Evolutionary conservation across 1,140 invertebrate genomes (phyloP), one percentile per base, ranked within the genome.

Genomic region (Rhyacophila brunnea): DNA sequence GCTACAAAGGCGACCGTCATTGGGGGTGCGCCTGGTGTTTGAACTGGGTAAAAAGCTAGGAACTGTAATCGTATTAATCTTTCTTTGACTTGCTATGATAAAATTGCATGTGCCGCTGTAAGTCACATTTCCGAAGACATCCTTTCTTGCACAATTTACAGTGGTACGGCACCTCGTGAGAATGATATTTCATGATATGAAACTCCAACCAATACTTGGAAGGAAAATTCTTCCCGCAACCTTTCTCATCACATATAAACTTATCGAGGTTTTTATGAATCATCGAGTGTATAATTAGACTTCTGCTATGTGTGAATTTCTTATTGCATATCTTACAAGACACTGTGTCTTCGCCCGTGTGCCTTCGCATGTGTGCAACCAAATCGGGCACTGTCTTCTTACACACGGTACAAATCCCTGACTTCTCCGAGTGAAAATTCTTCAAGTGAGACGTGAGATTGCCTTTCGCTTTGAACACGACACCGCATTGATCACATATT

Each of bases 301-400:
- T 73, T 3, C 68, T 63, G 0, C 67, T 64, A 20, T 74, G 72
- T 0, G 69, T 68, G 48, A 75, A 79, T 6, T 52, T 40, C 36
- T 68, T 72, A 3, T 68, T 56, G 46, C 79, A 80, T 11, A 74
- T 59, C 13, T 71, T 71, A 71, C 88, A 90, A 40, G 84, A 77
- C 68, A 85, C 89, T 4, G 86, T 86, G 64, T 87, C 87, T 66
- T 88, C 86, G 1, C 86, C 85, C 0, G 86, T 87, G 62, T 89
- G 85, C 42, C 77, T 79, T 13, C 85, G 70, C 83, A 87, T 86
- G 66, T 89, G 87, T 17, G 85, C 85, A 63, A 85, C 84, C 6
- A 88, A 67, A 65, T 87, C 81, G 81, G 81, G 64, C 78, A 81
- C n/a, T 80, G 71, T n/a, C 58, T 81, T 81, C 1, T 74, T 75